Evolutionary conservation across 1,140 invertebrate species (phyloP).

Genomic region (Nasonia longicornis): DNA sequence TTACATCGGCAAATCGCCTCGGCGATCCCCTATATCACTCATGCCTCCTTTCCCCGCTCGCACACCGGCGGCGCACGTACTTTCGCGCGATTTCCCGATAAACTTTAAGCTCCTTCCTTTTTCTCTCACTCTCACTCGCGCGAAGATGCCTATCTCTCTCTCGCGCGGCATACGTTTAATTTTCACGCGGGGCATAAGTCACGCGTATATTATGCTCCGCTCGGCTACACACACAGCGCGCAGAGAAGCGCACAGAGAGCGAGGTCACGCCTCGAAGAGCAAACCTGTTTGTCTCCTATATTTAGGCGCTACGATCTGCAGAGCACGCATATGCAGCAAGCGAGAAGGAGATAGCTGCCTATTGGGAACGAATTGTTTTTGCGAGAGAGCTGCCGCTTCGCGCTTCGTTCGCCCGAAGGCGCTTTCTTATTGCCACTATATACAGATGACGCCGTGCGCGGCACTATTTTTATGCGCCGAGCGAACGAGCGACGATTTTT

Average conservation of each 20-base stretch:
- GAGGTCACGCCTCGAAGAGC: slow-evolving; percentile 21
- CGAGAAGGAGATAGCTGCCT: background rate
- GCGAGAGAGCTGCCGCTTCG: slow-evolving; percentile 20
- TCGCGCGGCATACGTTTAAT: slow-evolving; percentile 31
- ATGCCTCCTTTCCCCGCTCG: background rate
- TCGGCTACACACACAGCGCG: background rate
- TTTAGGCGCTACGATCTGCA: slow-evolving; percentile 35
- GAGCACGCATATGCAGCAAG: slow-evolving; percentile 29
- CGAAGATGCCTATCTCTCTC: slow-evolving; percentile 4
- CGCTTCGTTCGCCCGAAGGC: slow-evolving; percentile 31
- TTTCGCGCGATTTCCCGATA: slow-evolving; percentile 29
- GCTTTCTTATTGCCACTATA: slow-evolving; percentile 36
- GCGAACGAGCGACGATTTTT: slow-evolving; percentile 35
- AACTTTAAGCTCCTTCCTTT: background rate
- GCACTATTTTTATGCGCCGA: slow-evolving; percentile 44
- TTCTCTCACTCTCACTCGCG: background rate
- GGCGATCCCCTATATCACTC: background rate
- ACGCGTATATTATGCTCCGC: background rate
- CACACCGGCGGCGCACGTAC: background rate
- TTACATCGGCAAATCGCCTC: background rate
- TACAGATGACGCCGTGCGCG: slow-evolving; percentile 7
- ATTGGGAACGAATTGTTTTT: slow-evolving; percentile 43
- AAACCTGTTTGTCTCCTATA: slow-evolving; percentile 48
- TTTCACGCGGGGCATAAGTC: slow-evolving; percentile 30
- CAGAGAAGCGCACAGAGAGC: background rate